Evolutionary conservation across 1,140 invertebrate genomes (phyloP).

Genomic region (Cecropterus lyciades): DNA sequence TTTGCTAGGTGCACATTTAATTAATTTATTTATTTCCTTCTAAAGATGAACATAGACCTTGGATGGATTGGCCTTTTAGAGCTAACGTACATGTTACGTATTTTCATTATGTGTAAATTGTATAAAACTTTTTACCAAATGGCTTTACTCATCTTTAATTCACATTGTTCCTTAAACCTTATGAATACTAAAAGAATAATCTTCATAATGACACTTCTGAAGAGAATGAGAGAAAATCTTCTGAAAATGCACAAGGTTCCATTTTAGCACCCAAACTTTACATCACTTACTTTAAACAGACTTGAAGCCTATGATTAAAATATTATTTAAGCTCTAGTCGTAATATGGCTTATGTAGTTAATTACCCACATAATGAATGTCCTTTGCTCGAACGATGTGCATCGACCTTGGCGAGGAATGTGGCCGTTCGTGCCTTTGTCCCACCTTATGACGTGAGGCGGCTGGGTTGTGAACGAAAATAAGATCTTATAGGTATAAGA

Average conservation of each 20-base stretch:
- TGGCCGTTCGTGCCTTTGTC: constrained; percentile 48
- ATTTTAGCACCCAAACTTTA: background rate
- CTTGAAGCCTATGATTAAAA: constrained; percentile 2
- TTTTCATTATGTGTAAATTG: too few species aligned
- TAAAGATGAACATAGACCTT: too few species aligned
- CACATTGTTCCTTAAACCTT: too few species aligned
- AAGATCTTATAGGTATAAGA: constrained; percentile 10
- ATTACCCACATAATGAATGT: constrained; percentile 40
- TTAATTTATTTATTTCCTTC: too few species aligned
- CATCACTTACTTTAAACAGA: background rate
- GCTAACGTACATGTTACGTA: too few species aligned
- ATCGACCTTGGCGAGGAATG: constrained; percentile 67
- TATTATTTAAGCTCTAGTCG: constrained; percentile 13
- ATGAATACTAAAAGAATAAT: too few species aligned
- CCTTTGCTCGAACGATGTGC: constrained; percentile 52
- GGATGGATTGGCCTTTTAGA: too few species aligned
- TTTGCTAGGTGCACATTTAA: too few species aligned
- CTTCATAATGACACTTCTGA: too few species aligned
- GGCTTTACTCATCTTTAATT: too few species aligned
- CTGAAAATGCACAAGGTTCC: background rate
- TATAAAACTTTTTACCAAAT: too few species aligned
- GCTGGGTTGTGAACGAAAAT: background rate
- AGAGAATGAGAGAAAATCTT: too few species aligned
- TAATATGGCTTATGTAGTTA: constrained; percentile 36
- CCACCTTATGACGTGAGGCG: constrained; percentile 40